Evolutionary conservation across 2,888 invertebrate genomes (phyloP), one percentile per base, ranked within the genome.

Genomic region (Bembecia ichneumoniformis): DNA sequence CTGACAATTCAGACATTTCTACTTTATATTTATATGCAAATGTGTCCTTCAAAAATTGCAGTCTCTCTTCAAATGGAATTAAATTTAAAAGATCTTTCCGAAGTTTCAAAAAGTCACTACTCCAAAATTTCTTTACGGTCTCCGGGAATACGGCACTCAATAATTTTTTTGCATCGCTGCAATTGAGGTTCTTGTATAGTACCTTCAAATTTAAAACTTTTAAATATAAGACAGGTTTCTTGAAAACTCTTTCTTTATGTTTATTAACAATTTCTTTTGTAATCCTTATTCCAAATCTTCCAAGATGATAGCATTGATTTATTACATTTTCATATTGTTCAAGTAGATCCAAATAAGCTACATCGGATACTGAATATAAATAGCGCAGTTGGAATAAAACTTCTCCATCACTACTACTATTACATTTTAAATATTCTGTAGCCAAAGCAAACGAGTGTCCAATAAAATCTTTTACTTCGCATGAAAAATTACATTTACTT

Each of bases 241-340:
- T 59, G 36, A 69, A 51, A 36, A 77, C 67, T 54, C 74, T 63
- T 3, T 58, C 50, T 56, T 73, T 79, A 52, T 77, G 64, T 50
- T 74, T 74, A 28, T 58, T 59, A 49, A 68, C 56, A 13, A 72
- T 63, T 49, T 60, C 52, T 55, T 63, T 68, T n/a, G 68, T 64
- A 20, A 71, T 55, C 49, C 69, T 62, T 36, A 61, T 55, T 40
- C 75, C 72, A 14, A 75, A 56, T 48, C 16, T 45, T 7, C 47
- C 47, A 3, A 15, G 3, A n/a, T 2, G 1, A 48, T 16, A 5
- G 3, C n/a, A n/a, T n/a, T n/a, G n/a, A n/a, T n/a, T n/a, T n/a
- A n/a, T n/a, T n/a, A n/a, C 5, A 5, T 7, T 15, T 2, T 46
- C 36, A 52, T 63, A 57, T 34, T 58, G 66, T 58, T 78, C 78